phyloP scores from a whole-genome alignment of 92 coral and sea anemone genomes.

The Umimayanthus kanabou region DNA sequence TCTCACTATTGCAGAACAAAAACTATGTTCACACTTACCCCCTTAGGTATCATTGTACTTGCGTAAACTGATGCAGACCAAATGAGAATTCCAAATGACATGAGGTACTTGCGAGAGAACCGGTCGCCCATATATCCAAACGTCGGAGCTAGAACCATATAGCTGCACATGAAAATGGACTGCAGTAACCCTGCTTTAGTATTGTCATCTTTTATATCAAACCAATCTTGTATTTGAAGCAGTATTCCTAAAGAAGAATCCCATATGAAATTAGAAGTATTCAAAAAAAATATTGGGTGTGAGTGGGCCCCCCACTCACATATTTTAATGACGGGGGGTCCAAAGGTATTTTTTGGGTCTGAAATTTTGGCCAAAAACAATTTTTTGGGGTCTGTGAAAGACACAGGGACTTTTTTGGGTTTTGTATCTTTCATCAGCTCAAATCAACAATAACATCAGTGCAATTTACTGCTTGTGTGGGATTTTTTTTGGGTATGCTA shows the following conservation, averaged over 20 bases:
- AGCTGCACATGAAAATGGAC: slow-evolving; percentile 89
- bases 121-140: slow-evolving; percentile 99
- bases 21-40: slow-evolving; percentile 57
- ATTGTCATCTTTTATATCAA: slow-evolving; percentile 67
- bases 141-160: slow-evolving; percentile 88
- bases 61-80: slow-evolving; percentile 90
- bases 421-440: too few relatives aligned
- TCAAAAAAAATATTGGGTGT: too few relatives aligned
- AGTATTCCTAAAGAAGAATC: slow-evolving; percentile 61
- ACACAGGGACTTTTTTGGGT: too few relatives aligned
- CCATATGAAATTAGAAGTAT: not conserved
- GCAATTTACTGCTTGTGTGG: too few relatives aligned
- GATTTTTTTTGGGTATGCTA: too few relatives aligned
- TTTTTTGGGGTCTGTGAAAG: too few relatives aligned
- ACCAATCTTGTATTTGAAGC: slow-evolving; percentile 68
- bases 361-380: too few relatives aligned
- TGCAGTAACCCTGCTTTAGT: slow-evolving; percentile 84
- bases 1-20: not conserved
- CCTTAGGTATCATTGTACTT: slow-evolving; percentile 69
- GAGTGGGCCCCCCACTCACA: too few relatives aligned
- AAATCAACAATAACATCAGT: too few relatives aligned
- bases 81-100: slow-evolving; percentile 82
- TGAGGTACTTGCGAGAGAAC: slow-evolving; percentile 80
- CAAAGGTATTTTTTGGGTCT: too few relatives aligned
- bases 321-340: too few relatives aligned